Evolutionary conservation across 2,797 vertebrate genomes (phyloP).

Genomic region (Spheniscus humboldti): DNA sequence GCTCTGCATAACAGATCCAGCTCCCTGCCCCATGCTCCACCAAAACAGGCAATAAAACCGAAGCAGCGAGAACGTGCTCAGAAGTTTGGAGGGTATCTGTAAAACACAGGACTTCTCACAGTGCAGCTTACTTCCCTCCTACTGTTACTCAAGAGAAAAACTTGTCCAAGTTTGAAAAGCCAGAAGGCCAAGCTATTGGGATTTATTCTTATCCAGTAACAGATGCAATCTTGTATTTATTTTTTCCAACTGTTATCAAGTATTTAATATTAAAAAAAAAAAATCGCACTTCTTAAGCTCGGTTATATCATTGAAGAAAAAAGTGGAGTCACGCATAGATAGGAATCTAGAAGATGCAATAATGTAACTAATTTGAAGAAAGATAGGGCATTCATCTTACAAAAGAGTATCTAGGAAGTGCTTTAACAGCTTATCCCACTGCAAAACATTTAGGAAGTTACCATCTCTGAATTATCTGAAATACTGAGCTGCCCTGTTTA

Average conservation of each 20-base stretch:
- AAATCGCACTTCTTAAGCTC: neutral
- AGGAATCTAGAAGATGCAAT: neutral
- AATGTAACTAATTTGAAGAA: neutral
- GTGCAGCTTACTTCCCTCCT: neutral
- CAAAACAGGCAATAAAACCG: neutral
- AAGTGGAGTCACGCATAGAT: neutral
- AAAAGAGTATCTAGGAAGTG: neutral
- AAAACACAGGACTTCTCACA: neutral
- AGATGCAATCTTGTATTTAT: neutral
- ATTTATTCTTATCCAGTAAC: neutral
- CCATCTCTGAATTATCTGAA: neutral
- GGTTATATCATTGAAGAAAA: neutral
- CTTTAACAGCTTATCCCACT: neutral
- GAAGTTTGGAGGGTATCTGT: neutral
- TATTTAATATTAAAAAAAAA: neutral
- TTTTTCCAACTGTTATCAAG: neutral
- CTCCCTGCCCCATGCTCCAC: fast-evolving
- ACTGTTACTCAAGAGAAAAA: neutral
- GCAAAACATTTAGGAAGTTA: neutral
- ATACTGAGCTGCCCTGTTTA: neutral
- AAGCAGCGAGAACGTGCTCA: fast-evolving
- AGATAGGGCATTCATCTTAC: neutral
- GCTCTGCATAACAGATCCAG: neutral
- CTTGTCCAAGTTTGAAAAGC: neutral
- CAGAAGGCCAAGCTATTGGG: neutral